Conservation (phyloP, 2,797 vertebrate genomes). For the Gymnoscopelus microlampas region DNA sequence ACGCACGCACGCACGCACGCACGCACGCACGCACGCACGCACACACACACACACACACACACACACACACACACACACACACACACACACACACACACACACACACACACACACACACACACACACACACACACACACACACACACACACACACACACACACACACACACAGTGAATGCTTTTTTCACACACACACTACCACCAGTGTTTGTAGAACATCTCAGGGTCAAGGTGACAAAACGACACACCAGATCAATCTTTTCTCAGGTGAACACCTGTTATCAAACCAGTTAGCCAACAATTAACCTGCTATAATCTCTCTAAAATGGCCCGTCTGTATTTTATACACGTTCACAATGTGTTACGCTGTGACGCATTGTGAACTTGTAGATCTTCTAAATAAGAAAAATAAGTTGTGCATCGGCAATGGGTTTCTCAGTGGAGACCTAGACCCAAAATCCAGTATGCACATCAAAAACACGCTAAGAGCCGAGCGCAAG, state of each 20-base stretch:
- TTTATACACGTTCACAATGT: too few relatives aligned
- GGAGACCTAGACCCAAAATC: too few relatives aligned
- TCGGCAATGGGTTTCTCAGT: too few relatives aligned
- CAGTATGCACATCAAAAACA: too few relatives aligned
- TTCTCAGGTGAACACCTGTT: constrained; percentile 39
- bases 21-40: background rate
- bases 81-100: background rate
- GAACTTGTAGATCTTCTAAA: too few relatives aligned
- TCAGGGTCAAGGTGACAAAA: constrained; percentile 69
- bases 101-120: constrained; percentile 33
- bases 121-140: background rate
- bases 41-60: background rate
- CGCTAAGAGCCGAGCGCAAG: too few relatives aligned
- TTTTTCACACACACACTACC: constrained; percentile 13
- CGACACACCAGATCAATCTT: constrained; percentile 67
- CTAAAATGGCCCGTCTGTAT: background rate
- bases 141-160: constrained; percentile 31
- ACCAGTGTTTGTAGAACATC: constrained; percentile 60
- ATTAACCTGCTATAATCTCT: constrained; percentile 44
- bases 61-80: background rate
- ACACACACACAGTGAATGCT: constrained; percentile 17
- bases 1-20: background rate
- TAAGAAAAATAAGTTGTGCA: too few relatives aligned
- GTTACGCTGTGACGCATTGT: too few relatives aligned
- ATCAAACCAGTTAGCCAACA: constrained; percentile 48